A percentile compares a stretch with the other conserved stretches of the same genome.
Conservation (phyloP, 2,113 vertebrate species). For the Ginglymostoma cirratum region DNA sequence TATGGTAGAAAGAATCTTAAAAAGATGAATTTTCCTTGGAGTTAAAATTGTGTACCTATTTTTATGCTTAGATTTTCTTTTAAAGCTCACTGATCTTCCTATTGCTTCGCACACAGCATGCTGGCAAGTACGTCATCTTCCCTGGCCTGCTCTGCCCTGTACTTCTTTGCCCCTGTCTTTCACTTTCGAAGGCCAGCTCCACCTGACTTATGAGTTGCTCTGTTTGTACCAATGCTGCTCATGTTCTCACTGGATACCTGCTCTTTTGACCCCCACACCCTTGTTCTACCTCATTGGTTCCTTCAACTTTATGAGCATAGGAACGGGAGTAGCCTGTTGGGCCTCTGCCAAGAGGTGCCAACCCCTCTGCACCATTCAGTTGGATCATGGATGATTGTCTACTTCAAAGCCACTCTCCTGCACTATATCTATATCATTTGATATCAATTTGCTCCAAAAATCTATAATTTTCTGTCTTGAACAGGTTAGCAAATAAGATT, state of each 20-base stretch:
- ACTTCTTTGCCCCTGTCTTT: background rate
- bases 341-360: too few relatives aligned
- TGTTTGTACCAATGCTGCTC: background rate
- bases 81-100: background rate
- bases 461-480: too few relatives aligned
- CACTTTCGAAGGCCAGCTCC: background rate
- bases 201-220: background rate
- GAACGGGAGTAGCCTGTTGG: too few relatives aligned
- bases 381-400: too few relatives aligned
- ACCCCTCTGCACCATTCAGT: too few relatives aligned
- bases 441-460: too few relatives aligned
- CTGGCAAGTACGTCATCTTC: background rate
- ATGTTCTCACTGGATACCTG: background rate
- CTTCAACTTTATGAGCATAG: too few relatives aligned
- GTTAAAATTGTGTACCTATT: background rate
- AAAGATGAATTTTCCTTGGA: background rate
- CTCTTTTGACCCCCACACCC: too few relatives aligned
- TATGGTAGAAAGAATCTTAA: background rate
- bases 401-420: too few relatives aligned
- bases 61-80: background rate
- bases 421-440: too few relatives aligned
- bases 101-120: background rate
- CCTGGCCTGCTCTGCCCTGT: background rate
- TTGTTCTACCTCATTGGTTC: too few relatives aligned
- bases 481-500: too few relatives aligned